Conservation (phyloP, 1,140 invertebrate genomes). For the Papilio aristodemus region DNA sequence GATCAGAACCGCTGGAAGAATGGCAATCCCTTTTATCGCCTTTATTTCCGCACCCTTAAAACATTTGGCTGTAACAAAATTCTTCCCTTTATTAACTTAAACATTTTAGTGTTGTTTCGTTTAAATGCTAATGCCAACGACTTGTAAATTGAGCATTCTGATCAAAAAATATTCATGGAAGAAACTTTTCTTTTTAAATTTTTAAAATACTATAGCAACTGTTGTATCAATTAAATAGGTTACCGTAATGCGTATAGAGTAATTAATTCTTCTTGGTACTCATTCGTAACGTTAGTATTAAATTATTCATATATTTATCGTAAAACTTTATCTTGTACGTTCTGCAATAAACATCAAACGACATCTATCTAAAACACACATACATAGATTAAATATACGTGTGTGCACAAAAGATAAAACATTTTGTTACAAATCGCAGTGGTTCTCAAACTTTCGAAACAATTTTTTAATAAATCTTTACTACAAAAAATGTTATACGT, state of each 20-base stretch:
- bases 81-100: slow-evolving; percentile 18
- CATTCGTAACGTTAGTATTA: background rate
- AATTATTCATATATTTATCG: slow-evolving; percentile 4
- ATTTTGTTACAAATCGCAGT: slow-evolving; percentile 5
- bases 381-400: slow-evolving; percentile 6
- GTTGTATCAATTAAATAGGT: too few relatives aligned
- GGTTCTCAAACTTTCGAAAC: slow-evolving; percentile 22
- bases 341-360: slow-evolving; percentile 15
- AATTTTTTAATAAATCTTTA: background rate
- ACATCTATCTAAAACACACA: slow-evolving; percentile 20
- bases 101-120: slow-evolving; percentile 3
- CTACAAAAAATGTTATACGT: background rate
- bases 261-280: background rate
- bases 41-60: slow-evolving; percentile 31
- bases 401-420: slow-evolving; percentile 27
- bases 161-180: too few relatives aligned
- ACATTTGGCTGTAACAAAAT: slow-evolving; percentile 13
- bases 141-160: background rate
- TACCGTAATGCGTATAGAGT: background rate
- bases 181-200: too few relatives aligned
- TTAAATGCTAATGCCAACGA: background rate
- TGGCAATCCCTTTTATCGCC: slow-evolving; percentile 23
- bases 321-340: slow-evolving; percentile 10
- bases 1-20: slow-evolving; percentile 13
- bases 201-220: background rate